Evolutionary conservation across 2,888 invertebrate species (phyloP), one percentile per base, ranked within the genome.

Genomic region (Electrophaes corylata): DNA sequence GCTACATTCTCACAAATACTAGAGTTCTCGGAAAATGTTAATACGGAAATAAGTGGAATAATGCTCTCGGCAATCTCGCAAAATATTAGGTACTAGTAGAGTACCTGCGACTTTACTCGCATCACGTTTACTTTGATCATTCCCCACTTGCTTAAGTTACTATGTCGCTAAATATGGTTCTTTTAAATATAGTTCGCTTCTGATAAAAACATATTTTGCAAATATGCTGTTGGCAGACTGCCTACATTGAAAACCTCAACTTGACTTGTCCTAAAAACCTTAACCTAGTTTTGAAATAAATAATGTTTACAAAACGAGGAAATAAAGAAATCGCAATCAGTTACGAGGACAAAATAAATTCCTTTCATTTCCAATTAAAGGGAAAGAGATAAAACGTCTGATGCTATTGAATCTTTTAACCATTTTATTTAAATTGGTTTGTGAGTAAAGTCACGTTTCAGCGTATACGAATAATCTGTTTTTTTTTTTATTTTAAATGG

Each of bases 301-400:
- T 6, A 18, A 19, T 39, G n/a, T 52, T 26, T 6, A 26, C 18
- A 44, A 41, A 50, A 14, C 1, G 19, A 16, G 51, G 35, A 35
- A 44, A 45, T 51, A 37, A 53, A 52, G 3, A 39, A 29, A 29
- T 40, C 39, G 53, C 40, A 50, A 50, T 50, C 14, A 31, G 12
- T 19, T 41, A 11, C 11, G 37, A 11, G 20, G 4, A 16, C 19
- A 37, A 10, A 19, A 46, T 31, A 20, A 40, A 46, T 53, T 46
- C 53, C 11, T 46, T 55, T 50, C 44, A 39, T 20, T 50, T 49
- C 39, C 57, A 55, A 58, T 64, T 64, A 55, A 53, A 57, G 41
- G 46, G 51, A 51, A 51, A 40, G 44, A 50, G 23, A 50, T 26
- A 19, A 33, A 37, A 29, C 37, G n/a, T n/a, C 26, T 6, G 3